Evolutionary conservation across 2,888 invertebrate species (phyloP), one percentile per base, ranked within the genome.

Genomic region (Mactromeris polynyma): DNA sequence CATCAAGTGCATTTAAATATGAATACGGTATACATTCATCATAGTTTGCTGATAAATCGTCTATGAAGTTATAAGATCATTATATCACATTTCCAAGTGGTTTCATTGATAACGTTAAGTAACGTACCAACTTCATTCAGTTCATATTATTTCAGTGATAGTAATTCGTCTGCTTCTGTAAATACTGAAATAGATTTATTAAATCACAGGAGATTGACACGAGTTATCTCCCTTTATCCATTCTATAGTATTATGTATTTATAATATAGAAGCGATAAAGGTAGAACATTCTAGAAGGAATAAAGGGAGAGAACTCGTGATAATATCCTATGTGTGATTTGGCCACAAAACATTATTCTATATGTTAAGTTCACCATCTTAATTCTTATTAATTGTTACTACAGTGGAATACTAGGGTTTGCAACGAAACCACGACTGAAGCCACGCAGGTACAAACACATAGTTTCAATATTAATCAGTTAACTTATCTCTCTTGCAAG

Each of bases 321-420:
- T n/a, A n/a, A n/a, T n/a, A n/a, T n/a, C n/a, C n/a, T n/a, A n/a
- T n/a, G n/a, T n/a, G n/a, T n/a, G n/a, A n/a, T n/a, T n/a, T n/a
- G n/a, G n/a, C n/a, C n/a, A n/a, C n/a, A n/a, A n/a, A n/a, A n/a
- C n/a, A n/a, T n/a, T n/a, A n/a, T n/a, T n/a, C n/a, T n/a, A n/a
- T n/a, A n/a, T n/a, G n/a, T n/a, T n/a, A n/a, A n/a, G n/a, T 26
- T 64, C 9, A 64, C 58, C 26, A 26, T 64, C 7, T 9, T 64
- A 64, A 64, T 64, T 26, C n/a, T n/a, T 38, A 73, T 11, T 46
- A n/a, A 64, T 80, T 84, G n/a, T 89, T 80, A 33, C 89, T 84
- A 36, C 89, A 91, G 91, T 86, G 91, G 88, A 33, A 78, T 91
- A 54, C 85, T 91, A 84, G 91, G 91, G 54, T 91, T 91, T 84